Conservation (phyloP, 2,113 vertebrate genomes). For the Malurus elegans region DNA sequence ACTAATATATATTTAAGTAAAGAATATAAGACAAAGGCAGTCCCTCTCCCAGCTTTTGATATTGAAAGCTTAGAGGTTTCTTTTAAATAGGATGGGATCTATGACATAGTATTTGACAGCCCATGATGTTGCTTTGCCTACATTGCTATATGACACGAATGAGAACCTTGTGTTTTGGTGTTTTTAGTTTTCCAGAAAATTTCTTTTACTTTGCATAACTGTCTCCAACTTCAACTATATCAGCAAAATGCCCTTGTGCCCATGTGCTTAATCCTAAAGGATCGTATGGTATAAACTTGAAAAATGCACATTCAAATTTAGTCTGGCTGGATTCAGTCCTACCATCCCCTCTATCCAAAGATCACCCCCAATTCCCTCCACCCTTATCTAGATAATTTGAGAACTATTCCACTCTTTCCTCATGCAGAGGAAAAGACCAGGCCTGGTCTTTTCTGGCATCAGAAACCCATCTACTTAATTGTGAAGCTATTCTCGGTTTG, state of each 20-base stretch:
- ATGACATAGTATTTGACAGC: not conserved
- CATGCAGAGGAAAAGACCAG: not conserved
- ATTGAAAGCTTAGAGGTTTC: not conserved
- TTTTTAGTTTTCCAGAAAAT: not conserved
- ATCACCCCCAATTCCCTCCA: not conserved
- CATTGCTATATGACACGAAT: not conserved
- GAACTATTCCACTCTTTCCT: not conserved
- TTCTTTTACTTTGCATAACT: not conserved
- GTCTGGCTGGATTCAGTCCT: not conserved
- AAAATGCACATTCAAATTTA: not conserved
- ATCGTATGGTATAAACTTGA: not conserved
- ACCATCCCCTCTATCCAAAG: not conserved
- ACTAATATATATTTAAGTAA: not conserved
- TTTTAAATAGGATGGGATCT: not conserved
- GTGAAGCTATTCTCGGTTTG: not conserved
- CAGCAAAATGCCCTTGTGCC: not conserved
- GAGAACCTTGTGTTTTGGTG: not conserved
- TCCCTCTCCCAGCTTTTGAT: not conserved
- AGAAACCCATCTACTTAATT: not conserved
- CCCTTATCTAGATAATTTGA: not conserved
- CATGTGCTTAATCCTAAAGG: not conserved
- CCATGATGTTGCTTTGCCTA: not conserved
- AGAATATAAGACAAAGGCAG: not conserved
- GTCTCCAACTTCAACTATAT: not conserved
- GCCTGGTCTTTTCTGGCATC: not conserved